Percentiles rank a stretch among this genome's conserved stretches.
Conservation (phyloP, 2,888 invertebrate species). For the Ferrisia virgata region DNA sequence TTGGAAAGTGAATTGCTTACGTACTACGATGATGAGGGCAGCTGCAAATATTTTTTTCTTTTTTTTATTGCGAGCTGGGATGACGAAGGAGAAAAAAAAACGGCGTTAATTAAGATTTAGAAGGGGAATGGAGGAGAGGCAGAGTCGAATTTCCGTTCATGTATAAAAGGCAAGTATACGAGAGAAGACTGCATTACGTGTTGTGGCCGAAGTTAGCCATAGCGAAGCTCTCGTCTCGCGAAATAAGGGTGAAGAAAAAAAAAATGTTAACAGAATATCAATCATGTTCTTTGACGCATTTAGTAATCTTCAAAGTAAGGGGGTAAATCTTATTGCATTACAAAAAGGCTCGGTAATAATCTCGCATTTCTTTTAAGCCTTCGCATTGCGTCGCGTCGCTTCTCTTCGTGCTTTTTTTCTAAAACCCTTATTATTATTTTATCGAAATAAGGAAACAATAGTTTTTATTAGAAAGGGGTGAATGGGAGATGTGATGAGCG, state of each 20-base stretch:
- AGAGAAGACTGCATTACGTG: background rate
- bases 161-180: background rate
- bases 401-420: conserved; percentile 24
- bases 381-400: background rate
- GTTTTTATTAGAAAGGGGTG: conserved; percentile 29
- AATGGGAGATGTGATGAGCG: background rate
- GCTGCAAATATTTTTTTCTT: background rate
- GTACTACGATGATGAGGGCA: background rate
- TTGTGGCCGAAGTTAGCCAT: background rate
- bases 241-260: background rate
- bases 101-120: background rate
- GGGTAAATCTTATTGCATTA: conserved; percentile 42
- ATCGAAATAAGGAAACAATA: conserved; percentile 40
- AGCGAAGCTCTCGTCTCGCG: too few relatives aligned
- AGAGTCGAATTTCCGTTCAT: background rate
- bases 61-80: background rate
- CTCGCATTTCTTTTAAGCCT: conserved; percentile 5
- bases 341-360: conserved; percentile 39
- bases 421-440: conserved; percentile 43
- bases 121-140: background rate
- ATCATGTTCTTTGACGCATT: conserved; percentile 33
- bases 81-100: background rate
- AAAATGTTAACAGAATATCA: conserved; percentile 32
- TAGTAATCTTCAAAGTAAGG: conserved; percentile 29
- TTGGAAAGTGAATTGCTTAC: background rate